These are phyloP conservation scores for Solea solea DNA, from an alignment of 2,113 vertebrate species.

Conservation along the genomic window DNA sequence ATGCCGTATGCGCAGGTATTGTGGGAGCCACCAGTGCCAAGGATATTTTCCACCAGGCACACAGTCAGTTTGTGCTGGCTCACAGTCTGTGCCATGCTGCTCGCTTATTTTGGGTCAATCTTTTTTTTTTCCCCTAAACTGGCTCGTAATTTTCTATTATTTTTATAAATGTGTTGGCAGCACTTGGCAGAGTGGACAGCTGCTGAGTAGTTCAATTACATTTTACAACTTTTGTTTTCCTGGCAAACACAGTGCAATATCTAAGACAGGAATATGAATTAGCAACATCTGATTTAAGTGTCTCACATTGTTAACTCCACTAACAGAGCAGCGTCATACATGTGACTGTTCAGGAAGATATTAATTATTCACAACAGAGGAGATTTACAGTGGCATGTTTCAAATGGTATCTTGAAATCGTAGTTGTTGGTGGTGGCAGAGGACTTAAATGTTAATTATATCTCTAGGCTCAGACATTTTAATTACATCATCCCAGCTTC, in stretches of 20 bases:
- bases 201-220: not conserved
- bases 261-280: not conserved
- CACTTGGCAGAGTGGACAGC: not conserved
- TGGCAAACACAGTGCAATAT: not conserved
- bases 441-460: constrained; percentile 31
- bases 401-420: constrained; percentile 39
- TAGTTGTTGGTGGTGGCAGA: constrained; percentile 11
- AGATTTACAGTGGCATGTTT: constrained; percentile 18
- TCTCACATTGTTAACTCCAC: too few relatives aligned
- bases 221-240: constrained; percentile 1
- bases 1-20: constrained; percentile 23
- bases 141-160: constrained; percentile 10
- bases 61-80: constrained; percentile 19
- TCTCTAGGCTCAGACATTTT: constrained; percentile 22
- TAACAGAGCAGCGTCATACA: too few relatives aligned
- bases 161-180: constrained; percentile 5
- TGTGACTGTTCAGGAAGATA: constrained; percentile 12
- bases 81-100: constrained; percentile 12
- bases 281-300: not conserved
- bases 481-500: constrained; percentile 25
- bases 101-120: constrained; percentile 1
- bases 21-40: constrained; percentile 28
- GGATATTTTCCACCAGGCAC: constrained; percentile 11
- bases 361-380: constrained; percentile 8
- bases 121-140: not conserved